Percentiles rank a stretch among this genome's conserved stretches.
These are phyloP conservation scores for Parasteatoda lunata DNA, from an alignment of 2,888 invertebrate species.

Conservation along the genomic window DNA sequence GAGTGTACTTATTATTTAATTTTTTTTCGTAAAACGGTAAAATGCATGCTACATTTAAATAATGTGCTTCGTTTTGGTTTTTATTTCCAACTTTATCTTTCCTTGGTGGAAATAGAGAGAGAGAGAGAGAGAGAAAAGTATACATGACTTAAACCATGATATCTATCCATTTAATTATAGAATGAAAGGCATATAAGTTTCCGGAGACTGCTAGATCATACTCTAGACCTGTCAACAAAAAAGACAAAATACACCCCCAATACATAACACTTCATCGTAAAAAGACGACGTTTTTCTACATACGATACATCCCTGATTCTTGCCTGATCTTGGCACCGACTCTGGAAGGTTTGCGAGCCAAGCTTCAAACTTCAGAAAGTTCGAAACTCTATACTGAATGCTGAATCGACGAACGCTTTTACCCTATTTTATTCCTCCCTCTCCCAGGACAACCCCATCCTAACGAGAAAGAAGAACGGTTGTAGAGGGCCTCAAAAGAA, in stretches of 20 bases:
- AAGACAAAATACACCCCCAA: slow-evolving; percentile 60
- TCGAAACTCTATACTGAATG: slow-evolving; percentile 50
- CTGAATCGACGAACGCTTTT: slow-evolving; percentile 42
- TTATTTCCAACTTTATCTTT: too few relatives aligned
- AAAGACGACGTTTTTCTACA: slow-evolving; percentile 44
- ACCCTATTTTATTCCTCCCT: not conserved
- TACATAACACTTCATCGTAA: slow-evolving; percentile 57
- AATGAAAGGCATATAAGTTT: slow-evolving; percentile 12
- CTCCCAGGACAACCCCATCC: slow-evolving; percentile 10
- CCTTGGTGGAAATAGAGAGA: too few relatives aligned
- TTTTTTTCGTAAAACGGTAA: too few relatives aligned
- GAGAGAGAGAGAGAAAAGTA: too few relatives aligned
- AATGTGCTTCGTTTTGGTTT: too few relatives aligned
- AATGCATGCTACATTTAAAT: too few relatives aligned
- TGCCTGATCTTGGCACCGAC: slow-evolving; percentile 42
- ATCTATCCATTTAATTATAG: too few relatives aligned
- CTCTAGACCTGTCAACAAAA: slow-evolving; percentile 50
- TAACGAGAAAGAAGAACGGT: slow-evolving; percentile 45
- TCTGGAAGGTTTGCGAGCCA: not conserved
- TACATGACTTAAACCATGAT: too few relatives aligned
- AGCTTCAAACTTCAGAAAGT: slow-evolving; percentile 39
- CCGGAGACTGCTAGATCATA: slow-evolving; percentile 13
- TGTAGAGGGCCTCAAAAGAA: slow-evolving; percentile 6
- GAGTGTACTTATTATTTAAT: too few relatives aligned
- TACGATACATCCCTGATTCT: slow-evolving; percentile 27